Evolutionary conservation across 2,113 vertebrate species (phyloP), one percentile per base, ranked within the genome.

Genomic region (Camelus dromedarius): DNA sequence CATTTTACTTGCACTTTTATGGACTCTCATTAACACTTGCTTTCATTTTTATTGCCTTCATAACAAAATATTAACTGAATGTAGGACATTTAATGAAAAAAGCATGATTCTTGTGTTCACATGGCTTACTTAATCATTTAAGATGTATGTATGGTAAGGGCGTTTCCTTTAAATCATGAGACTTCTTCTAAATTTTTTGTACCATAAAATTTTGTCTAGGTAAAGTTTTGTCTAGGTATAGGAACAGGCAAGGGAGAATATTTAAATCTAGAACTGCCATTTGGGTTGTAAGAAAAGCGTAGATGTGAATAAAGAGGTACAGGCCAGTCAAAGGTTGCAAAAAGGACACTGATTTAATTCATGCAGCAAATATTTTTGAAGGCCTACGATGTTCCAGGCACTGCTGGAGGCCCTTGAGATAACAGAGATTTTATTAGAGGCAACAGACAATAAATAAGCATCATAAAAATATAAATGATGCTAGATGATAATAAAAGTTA

Each of bases 1-100:
- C n/a, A 70, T 70, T 80, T 92, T 80, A 64, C 56, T 89, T 54
- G 38, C 24, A 62, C 48, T 2, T 80, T 82, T 50, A 42, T 11
- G 3, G 38, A n/a, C 19, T 70, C 88, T 73, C 73, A 38, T 94
- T 48, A 90, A 70, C 46, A 92, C n/a, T 56, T 77, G 12, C 72
- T 76, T 87, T 96, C 18, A 38, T 42, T 95, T 95, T 86, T 82
- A 88, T 60, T 69, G 19, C 42, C 81, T 76, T 96, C 64, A 52
- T 56, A 81, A 90, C 73, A 94, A 93, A 92, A 93, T 84, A 83
- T 92, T 95, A 94, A 91, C 38, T 22, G 38, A 73, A 16, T 75
- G 10, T 12, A 60, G 35, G 30, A 67, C 62, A 79, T 84, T 54
- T 76, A 92, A 96, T 46, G 52, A n/a, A 58, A 70, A 82, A 93